Base-by-base conservation (phyloP, 2,113 vertebrate genomes). In the Ammodramus savannarum region DNA sequence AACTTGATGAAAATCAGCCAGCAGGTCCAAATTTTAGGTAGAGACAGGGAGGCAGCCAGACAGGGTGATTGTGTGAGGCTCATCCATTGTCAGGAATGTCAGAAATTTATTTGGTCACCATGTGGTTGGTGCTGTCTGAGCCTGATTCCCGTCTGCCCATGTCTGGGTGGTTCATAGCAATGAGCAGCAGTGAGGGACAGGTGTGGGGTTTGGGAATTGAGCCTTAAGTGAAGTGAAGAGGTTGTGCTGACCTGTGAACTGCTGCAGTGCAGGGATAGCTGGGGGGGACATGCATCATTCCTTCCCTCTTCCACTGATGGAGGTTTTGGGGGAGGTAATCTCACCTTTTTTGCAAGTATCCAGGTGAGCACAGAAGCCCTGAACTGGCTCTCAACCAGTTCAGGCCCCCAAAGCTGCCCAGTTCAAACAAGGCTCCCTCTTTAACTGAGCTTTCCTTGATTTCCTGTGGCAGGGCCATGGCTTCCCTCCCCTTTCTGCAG, bases 271-370 rank as follows among this genome's bases (percentile, higher is more conserved):
- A 44, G 78, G 55, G 65, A 8, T 4, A 23, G 73, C 32, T 11
- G 12, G 7, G 13, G 6, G 9, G 14, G 5, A 22, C 4, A 3
- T 0, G 0, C 10, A 5, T 31, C 11, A 0, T 48, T 48, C 22
- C 11, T 73, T 32, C n/a, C 14, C 32, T n/a, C 27, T 57, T 32
- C 61, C 17, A 5, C 12, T 9, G 46, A 16, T 31, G 46, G 31
- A 39, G 16, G 17, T 2, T 29, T 87, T 62, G 21, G 25, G 31
- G 32, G n/a, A 66, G 39, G 15, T 18, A 15, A 6, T 52, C 29
- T 15, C 29, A 12, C 23, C 10, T 32, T 23, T 10, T 63, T 27
- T 74, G 41, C 4, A 10, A 32, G 26, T 19, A 13, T 32, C 38
- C 27, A 19, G 52, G 38, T 5, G 43, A 84, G n/a, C 34, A 58